phyloP scores from a whole-genome alignment of 2,888 invertebrate species.

The Ennomos erosarius region DNA sequence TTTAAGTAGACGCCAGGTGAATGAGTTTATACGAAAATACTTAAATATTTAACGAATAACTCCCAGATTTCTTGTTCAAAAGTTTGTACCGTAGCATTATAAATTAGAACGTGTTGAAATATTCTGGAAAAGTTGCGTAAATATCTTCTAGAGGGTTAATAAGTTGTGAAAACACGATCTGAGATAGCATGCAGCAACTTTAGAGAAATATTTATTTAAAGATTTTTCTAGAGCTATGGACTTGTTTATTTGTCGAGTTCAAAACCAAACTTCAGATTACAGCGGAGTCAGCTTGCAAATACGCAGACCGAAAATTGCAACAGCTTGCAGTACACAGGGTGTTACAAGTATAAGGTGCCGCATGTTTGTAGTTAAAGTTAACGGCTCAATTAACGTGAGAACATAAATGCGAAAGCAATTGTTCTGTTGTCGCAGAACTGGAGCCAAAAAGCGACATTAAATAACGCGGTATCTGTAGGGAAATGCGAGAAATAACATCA shows the following conservation, averaged over 20 bases:
- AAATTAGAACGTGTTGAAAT: slow-evolving; percentile 24
- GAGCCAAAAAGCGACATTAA: slow-evolving; percentile 78
- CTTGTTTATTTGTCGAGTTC: neutral
- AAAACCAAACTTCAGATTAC: too few species aligned
- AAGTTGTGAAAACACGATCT: slow-evolving; percentile 12
- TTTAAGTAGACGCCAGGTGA: slow-evolving; percentile 75
- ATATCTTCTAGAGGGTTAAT: slow-evolving; percentile 14
- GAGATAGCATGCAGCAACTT: slow-evolving; percentile 5
- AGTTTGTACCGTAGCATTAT: slow-evolving; percentile 47
- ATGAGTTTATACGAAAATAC: slow-evolving; percentile 66
- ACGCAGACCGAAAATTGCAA: too few species aligned
- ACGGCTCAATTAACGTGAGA: slow-evolving; percentile 52
- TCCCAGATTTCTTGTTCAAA: slow-evolving; percentile 60
- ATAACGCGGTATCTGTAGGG: slow-evolving; percentile 78
- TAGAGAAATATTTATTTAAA: slow-evolving; percentile 5
- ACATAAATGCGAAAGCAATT: slow-evolving; percentile 52
- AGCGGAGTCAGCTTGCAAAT: too few species aligned
- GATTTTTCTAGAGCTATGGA: neutral
- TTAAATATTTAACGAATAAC: slow-evolving; percentile 67
- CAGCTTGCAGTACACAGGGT: slow-evolving; percentile 15
- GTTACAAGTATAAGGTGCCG: slow-evolving; percentile 4
- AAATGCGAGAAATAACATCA: slow-evolving; percentile 76
- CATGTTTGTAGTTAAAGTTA: slow-evolving; percentile 15
- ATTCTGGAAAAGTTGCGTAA: slow-evolving; percentile 19
- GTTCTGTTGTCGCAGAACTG: slow-evolving; percentile 56